Evolutionary conservation across 2,113 vertebrate genomes (phyloP).

Genomic region (Heteronetta atricapilla): DNA sequence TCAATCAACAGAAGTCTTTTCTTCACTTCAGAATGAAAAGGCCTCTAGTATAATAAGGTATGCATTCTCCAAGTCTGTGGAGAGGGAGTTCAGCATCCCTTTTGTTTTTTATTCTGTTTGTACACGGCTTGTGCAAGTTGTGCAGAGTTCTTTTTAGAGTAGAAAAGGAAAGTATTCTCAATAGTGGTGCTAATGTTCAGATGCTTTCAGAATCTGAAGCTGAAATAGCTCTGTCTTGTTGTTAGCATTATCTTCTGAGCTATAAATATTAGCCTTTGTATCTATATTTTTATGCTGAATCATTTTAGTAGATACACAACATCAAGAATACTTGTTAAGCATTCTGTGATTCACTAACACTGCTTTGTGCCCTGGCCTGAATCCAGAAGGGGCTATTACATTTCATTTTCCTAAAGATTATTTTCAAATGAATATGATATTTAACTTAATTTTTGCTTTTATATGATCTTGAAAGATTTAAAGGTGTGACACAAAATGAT

Average conservation of each 20-base stretch:
- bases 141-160: neutral
- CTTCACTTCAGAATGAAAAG: neutral
- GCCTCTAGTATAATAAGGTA: neutral
- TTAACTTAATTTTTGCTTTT: neutral
- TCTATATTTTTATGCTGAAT: neutral
- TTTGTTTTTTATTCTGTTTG: neutral
- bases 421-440: neutral
- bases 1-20: neutral
- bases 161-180: neutral
- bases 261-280: conserved; percentile 20
- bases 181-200: neutral
- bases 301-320: neutral
- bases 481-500: neutral
- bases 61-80: neutral
- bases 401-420: neutral
- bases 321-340: neutral
- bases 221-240: conserved; percentile 1
- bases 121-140: neutral
- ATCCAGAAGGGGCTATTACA: neutral
- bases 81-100: neutral
- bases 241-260: neutral
- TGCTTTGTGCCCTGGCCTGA: neutral
- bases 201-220: neutral
- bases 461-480: neutral
- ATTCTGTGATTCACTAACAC: neutral